Evolutionary conservation across 2,113 vertebrate species (phyloP).

Genomic region (Microtus richardsoni): DNA sequence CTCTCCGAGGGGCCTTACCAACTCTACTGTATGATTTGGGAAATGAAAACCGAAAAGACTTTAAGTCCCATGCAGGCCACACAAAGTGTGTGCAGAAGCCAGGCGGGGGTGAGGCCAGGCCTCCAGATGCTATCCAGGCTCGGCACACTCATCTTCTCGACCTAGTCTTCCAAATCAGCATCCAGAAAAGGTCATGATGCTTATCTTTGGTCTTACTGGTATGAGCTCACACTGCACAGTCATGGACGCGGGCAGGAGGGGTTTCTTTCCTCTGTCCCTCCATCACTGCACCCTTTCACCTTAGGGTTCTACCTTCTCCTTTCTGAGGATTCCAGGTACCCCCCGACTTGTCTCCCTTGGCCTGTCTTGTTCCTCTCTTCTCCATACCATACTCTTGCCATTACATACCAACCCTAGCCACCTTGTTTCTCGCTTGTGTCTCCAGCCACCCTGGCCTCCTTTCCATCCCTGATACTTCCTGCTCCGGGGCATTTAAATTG

Average conservation of each 20-base stretch:
- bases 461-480: background rate
- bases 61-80: background rate
- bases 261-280: background rate
- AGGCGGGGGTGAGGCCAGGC: background rate
- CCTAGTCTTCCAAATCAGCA: background rate
- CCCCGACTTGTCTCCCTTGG: no score
- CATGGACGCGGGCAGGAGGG: accelerated
- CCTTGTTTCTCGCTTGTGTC: background rate
- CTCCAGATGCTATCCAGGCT: background rate
- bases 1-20: background rate
- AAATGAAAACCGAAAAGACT: conserved; percentile 37
- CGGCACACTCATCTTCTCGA: background rate
- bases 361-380: background rate
- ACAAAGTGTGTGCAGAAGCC: background rate
- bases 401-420: background rate
- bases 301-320: background rate
- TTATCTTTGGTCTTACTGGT: background rate
- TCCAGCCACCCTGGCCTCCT: background rate
- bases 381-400: background rate
- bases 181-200: background rate
- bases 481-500: background rate
- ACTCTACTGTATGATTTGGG: background rate
- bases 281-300: background rate
- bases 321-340: background rate
- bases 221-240: accelerated